Base-by-base conservation (phyloP, 2,113 vertebrate species). In the Hoplias malabaricus region DNA sequence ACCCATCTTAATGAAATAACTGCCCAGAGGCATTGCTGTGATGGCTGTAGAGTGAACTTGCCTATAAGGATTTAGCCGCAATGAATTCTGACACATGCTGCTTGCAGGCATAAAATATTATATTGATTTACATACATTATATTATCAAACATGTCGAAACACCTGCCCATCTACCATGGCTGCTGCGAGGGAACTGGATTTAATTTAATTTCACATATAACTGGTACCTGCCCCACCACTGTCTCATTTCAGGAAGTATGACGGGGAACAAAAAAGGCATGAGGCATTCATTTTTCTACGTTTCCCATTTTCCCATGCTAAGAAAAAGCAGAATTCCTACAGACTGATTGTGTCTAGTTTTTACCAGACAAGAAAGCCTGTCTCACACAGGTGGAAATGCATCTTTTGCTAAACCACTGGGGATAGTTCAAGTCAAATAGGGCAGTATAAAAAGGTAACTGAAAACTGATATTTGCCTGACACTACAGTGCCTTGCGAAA, bases 281-380 rank as follows among this genome's bases (percentile, higher is more conserved):
- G 71, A 31, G 76, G 63, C 5, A 76, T 40, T 1, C 75, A 77
- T 84, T 71, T 84, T 84, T 69, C 3, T 56, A 69, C 66, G 73
- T 75, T 16, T 16, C 50, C 12, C 54, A 56, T 66, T 72, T 23
- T 4, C 50, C 48, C 68, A 43, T 82, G 78, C 68, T 80, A 78
- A 66, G 59, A 71, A 79, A 85, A 88, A 79, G 66, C 69, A 73
- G 84, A 73, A 75, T 57, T 13, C 53, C 80, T 16, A 42, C 12
- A 86, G 85, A 90, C 69, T 84, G 86, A 90, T 84, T 79, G 77
- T 73, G 29, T 75, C 83, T 69, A 77, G 67, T 48, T 62, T 74
- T 82, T 78, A 77, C 54, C 69, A 38, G 53, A 38, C 65, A 61
- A 38, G 25, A 14, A 40, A 77, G 80, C 86, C 48, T 87, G 83